Evolutionary conservation across 2,888 invertebrate species (phyloP).

Genomic region (Artemia sinica): DNA sequence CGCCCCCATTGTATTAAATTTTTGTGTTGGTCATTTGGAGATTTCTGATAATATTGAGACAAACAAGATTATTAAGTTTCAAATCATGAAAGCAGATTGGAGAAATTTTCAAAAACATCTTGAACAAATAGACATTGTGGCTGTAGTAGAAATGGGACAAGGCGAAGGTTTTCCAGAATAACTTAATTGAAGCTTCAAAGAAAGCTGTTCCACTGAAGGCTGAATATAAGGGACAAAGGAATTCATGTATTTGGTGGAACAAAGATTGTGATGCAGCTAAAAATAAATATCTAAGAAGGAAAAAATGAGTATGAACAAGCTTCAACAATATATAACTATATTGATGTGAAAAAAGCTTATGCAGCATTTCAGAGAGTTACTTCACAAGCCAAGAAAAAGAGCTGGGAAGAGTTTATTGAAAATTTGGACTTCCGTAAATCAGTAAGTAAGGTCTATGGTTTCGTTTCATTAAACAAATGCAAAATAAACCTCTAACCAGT

Average conservation of each 20-base stretch:
- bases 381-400: slow-evolving; percentile 8
- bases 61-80: slow-evolving; percentile 4
- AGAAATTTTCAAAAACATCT: not conserved
- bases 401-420: not conserved
- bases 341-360: not conserved
- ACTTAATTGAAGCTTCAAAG: not conserved
- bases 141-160: not conserved
- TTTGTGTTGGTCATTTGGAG: not conserved
- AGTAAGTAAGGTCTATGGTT: too few relatives aligned
- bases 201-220: not conserved
- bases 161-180: not conserved
- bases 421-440: not conserved
- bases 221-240: too few relatives aligned
- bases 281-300: not conserved
- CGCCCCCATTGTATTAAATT: not conserved
- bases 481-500: too few relatives aligned
- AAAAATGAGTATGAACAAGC: not conserved
- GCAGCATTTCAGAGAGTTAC: not conserved
- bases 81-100: not conserved
- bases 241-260: too few relatives aligned
- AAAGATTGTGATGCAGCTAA: not conserved
- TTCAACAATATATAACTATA: not conserved
- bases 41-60: not conserved
- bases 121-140: not conserved
- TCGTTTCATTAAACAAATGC: too few relatives aligned